Percentiles rank a stretch among this genome's conserved stretches.
These are phyloP conservation scores for Lacerta agilis DNA, from an alignment of 2,797 vertebrate species.

Conservation along the genomic window DNA sequence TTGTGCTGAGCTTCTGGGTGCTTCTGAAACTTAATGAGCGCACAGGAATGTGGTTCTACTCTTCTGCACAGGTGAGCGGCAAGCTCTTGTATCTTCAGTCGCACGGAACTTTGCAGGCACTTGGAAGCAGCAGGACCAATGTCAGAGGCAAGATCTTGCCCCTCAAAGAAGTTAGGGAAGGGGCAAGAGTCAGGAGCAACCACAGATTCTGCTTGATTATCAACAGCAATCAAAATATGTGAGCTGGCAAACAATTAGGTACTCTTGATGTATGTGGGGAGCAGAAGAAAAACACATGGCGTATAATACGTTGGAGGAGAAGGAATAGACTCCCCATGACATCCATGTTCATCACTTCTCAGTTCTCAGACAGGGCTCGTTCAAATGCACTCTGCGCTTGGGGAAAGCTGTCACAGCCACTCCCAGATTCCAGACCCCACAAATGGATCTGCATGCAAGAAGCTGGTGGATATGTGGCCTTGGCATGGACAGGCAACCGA, in stretches of 20 bases:
- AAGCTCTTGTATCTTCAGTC: background rate
- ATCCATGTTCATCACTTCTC: background rate
- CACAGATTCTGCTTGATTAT: background rate
- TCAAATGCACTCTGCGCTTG: background rate
- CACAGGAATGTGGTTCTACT: background rate
- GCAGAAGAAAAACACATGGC: background rate
- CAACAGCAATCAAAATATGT: no score
- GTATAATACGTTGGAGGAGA: no score
- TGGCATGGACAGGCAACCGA: background rate
- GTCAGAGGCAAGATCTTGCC: background rate
- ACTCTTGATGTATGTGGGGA: no score
- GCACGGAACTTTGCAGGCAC: background rate
- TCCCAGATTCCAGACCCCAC: background rate
- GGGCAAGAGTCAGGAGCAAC: background rate
- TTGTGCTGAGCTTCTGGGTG: background rate
- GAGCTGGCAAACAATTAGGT: no score
- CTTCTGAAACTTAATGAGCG: background rate
- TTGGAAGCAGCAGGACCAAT: background rate
- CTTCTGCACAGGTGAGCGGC: background rate
- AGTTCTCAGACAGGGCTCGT: background rate
- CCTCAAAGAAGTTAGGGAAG: background rate
- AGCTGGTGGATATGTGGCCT: background rate
- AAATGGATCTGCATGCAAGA: background rate
- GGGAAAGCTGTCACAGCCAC: background rate
- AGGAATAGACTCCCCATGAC: background rate